phyloP scores from a whole-genome alignment of 2,797 vertebrate genomes.

The Sylvia borin region DNA sequence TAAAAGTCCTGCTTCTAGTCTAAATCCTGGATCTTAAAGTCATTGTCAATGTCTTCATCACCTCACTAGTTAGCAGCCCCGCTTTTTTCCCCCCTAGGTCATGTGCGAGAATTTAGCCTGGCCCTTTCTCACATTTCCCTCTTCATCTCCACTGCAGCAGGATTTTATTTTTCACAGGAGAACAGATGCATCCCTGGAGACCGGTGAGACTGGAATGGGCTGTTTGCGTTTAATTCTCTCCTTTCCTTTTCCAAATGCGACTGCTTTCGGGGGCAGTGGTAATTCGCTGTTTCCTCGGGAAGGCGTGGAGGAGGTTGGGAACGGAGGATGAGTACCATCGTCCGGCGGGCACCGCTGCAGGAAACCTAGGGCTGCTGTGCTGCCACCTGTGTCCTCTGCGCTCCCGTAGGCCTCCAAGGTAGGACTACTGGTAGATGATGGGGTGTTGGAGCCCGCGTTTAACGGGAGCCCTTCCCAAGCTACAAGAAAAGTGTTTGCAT shows the following conservation, averaged over 20 bases:
- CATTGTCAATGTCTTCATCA: neutral
- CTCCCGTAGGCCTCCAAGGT: neutral
- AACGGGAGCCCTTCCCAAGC: neutral
- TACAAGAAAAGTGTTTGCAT: rapidly evolving
- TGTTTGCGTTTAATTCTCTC: neutral
- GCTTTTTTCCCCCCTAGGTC: rapidly evolving
- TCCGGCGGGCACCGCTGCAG: neutral
- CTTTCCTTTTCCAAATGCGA: neutral
- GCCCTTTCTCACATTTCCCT: neutral
- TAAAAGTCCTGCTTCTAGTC: neutral
- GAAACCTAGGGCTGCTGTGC: neutral
- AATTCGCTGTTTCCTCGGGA: neutral
- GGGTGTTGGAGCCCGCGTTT: rapidly evolving
- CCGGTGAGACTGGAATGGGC: neutral
- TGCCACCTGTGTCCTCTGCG: neutral
- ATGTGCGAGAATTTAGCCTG: neutral
- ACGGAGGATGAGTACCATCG: neutral
- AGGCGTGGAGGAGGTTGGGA: neutral
- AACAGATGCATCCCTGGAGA: neutral
- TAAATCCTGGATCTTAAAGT: neutral
- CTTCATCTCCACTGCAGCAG: neutral
- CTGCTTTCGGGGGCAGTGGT: neutral
- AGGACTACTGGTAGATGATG: neutral
- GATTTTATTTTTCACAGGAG: neutral
- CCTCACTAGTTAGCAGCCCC: neutral